These are phyloP conservation scores for Squalus acanthias DNA, from an alignment of 2,797 vertebrate genomes.

Conservation along the genomic window DNA sequence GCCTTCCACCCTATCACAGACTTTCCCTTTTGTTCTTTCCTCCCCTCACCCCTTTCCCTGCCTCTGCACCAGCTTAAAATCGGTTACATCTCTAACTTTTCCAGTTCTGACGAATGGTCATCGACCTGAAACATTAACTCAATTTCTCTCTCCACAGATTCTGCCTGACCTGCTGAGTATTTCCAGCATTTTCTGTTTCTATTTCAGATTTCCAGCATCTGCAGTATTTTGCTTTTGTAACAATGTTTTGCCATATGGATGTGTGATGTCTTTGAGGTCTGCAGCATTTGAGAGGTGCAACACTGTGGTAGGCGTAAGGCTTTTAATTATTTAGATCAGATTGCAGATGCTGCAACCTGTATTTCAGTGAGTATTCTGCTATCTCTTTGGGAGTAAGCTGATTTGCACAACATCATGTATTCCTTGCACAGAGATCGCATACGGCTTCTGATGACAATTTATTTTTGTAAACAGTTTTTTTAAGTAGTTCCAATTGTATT, in stretches of 20 bases:
- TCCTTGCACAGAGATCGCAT: not conserved
- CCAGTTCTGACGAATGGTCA: too few species aligned
- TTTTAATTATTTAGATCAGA: not conserved
- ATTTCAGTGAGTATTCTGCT: not conserved
- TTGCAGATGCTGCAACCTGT: not conserved
- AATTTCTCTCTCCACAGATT: too few species aligned
- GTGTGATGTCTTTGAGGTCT: not conserved
- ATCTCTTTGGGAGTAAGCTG: not conserved
- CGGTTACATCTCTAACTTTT: too few species aligned
- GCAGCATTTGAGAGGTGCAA: not conserved
- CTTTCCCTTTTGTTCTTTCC: too few species aligned
- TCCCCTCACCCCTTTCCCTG: too few species aligned
- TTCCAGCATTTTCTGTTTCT: too few species aligned
- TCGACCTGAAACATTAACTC: too few species aligned
- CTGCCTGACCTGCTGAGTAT: too few species aligned
- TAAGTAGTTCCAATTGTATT: not conserved
- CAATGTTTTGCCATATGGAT: not conserved
- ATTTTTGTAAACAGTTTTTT: not conserved
- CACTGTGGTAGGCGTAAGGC: not conserved
- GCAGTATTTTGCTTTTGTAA: too few species aligned
- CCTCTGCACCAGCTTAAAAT: too few species aligned
- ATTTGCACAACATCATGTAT: not conserved
- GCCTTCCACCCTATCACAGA: too few species aligned
- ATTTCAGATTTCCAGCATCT: too few species aligned
- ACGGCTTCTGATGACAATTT: not conserved